Percentiles rank a stretch among this genome's conserved stretches.
Conservation (phyloP, 2,888 invertebrate species). For the Eilema caniola region DNA sequence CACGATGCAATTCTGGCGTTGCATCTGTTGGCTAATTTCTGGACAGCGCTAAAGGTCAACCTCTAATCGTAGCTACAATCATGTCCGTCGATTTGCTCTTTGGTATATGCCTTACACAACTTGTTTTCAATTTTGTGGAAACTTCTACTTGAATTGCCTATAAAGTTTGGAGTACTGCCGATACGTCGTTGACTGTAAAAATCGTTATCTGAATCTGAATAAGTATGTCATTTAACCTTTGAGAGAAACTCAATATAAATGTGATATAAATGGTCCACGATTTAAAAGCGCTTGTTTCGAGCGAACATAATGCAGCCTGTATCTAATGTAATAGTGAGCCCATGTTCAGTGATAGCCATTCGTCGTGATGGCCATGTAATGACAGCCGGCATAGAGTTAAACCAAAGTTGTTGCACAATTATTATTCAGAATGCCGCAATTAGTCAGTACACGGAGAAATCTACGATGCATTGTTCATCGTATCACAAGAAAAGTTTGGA, state of each 20-base stretch:
- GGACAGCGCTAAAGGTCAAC: conserved; percentile 55
- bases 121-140: conserved; percentile 29
- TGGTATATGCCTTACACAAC: conserved; percentile 37
- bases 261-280: conserved; percentile 34
- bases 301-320: conserved; percentile 29
- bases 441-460: conserved; percentile 19
- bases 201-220: too few relatives aligned
- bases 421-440: conserved; percentile 30
- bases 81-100: conserved; percentile 34
- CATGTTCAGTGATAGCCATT: conserved; percentile 26
- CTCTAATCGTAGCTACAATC: conserved; percentile 35
- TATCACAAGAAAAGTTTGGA: conserved; percentile 27
- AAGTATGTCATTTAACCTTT: neutral
- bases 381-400: conserved; percentile 22
- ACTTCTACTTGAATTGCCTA: conserved; percentile 36
- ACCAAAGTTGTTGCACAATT: conserved; percentile 26
- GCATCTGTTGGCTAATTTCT: conserved; percentile 59
- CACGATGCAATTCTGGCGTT: conserved; percentile 29
- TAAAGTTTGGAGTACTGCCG: conserved; percentile 38
- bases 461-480: conserved; percentile 27
- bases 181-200: conserved; percentile 25
- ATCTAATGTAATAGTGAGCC: conserved; percentile 44
- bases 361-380: conserved; percentile 33
- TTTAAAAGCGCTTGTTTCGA: conserved; percentile 32
- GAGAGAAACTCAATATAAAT: conserved; percentile 15